A percentile compares a stretch with the other conserved stretches of the same genome.
Conservation (phyloP, 2,113 vertebrate genomes). For the Pelecanus crispus region DNA sequence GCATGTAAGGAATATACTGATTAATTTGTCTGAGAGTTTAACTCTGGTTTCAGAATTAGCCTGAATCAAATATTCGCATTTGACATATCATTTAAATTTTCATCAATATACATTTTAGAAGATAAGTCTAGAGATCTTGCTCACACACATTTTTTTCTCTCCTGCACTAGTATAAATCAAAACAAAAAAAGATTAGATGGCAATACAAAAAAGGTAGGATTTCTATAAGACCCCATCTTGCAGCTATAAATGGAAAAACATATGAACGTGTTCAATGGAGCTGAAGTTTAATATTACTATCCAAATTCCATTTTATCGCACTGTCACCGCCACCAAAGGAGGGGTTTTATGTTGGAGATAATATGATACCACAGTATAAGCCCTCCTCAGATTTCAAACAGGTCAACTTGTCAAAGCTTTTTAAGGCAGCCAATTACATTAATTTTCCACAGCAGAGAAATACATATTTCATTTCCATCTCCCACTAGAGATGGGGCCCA, state of each 20-base stretch:
- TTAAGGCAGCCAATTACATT: conserved; percentile 87
- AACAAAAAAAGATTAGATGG: neutral
- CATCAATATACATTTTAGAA: neutral
- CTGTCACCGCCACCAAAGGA: conserved; percentile 45
- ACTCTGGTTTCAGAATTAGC: conserved; percentile 29
- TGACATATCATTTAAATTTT: neutral
- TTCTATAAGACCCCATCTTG: conserved; percentile 31
- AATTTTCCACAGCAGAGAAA: conserved; percentile 88
- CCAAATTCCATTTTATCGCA: conserved; percentile 73
- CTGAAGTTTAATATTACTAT: conserved; percentile 65
- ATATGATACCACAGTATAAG: conserved; percentile 70
- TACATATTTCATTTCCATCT: conserved; percentile 91
- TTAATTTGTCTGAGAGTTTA: neutral
- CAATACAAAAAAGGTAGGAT: conserved; percentile 16
- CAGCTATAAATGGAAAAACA: conserved; percentile 54
- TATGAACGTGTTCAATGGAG: conserved; percentile 34
- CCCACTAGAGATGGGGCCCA: conserved; percentile 88
- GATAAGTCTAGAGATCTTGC: neutral
- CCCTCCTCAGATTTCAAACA: conserved; percentile 80
- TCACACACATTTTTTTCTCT: neutral
- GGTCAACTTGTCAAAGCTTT: conserved; percentile 86
- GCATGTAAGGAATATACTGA: neutral
- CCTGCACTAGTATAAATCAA: conserved; percentile 5
- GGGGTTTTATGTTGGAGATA: conserved; percentile 69
- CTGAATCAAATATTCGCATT: conserved; percentile 6